Base-by-base conservation (phyloP, 2,113 vertebrate species). In the Tupaia chinensis region DNA sequence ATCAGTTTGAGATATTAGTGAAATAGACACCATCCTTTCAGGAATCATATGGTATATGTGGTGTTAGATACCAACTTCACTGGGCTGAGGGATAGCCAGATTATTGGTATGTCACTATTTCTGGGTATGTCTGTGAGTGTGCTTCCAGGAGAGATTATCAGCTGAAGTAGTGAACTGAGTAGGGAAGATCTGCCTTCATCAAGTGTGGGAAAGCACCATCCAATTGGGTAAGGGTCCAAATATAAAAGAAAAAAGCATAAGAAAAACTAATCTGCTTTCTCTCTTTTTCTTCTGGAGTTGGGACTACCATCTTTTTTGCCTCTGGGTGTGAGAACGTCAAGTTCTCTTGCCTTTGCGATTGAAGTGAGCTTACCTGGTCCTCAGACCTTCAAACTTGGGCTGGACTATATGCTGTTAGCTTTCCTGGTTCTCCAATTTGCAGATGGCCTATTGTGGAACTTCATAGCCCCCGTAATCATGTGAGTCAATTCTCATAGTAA, bases 1-100 rank as follows among this genome's bases (percentile, higher is more conserved):
- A 95, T 84, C 27, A 32, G 3, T 89, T 95, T 96, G 91, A 15
- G 32, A 68, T 89, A 88, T 77, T 7, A 91, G n/a, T 76, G 20
- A 93, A 89, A 89, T 94, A 53, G 89, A 32, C 34, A 70, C 3
- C 63, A 73, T 25, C 19, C 65, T 8, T 89, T 68, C 17, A 73
- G 20, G 29, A n/a, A 74, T 16, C 12, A 10, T n/a, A 73, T 9
- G 63, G 54, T 14, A 9, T 58, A 14, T 2, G 9, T 16, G 25
- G 16, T 19, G 10, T 23, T 63, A 54, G 3, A 22, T 66, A 14
- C 32, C n/a, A 29, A 9, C 5, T n/a, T 68, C 2, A 85, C 7
- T 32, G 12, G 14, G 4, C 54, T 56, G 54, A 22, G 13, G 12
- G 27, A 74, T 22, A 16, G 2, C 3, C 8, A 16, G 32, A 15